phyloP scores from a whole-genome alignment of 2,888 invertebrate genomes.

The Morpho helenor region DNA sequence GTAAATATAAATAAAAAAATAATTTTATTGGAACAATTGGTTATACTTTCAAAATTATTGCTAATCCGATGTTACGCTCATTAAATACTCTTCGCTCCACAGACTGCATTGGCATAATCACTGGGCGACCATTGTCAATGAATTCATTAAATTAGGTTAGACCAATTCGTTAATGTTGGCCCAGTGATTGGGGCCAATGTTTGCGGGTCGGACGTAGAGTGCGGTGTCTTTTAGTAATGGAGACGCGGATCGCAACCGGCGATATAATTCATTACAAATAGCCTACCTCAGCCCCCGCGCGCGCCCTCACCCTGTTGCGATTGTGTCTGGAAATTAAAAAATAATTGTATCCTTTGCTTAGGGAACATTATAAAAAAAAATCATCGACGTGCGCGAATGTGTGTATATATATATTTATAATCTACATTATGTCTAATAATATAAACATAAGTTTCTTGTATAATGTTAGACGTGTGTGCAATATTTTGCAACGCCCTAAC shows the following conservation, averaged over 20 bases:
- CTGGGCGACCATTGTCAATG: not conserved
- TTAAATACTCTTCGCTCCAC: too few relatives aligned
- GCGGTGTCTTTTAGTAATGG: constrained; percentile 6
- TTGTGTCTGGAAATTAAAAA: constrained; percentile 26
- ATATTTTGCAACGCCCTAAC: too few relatives aligned
- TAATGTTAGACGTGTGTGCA: too few relatives aligned
- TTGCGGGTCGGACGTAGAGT: not conserved
- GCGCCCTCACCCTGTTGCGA: constrained; percentile 25
- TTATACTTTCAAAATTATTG: not conserved
- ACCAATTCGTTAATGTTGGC: not conserved
- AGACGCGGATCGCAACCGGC: constrained; percentile 6
- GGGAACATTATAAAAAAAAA: not conserved
- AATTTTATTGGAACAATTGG: constrained; percentile 2
- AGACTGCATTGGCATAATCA: too few relatives aligned
- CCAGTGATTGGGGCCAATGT: not conserved
- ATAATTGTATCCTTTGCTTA: too few relatives aligned
- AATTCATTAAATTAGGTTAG: too few relatives aligned
- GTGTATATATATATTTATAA: too few relatives aligned
- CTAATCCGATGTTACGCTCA: too few relatives aligned
- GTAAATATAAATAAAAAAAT: constrained; percentile 4
- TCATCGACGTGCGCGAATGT: not conserved
- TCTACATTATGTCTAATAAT: too few relatives aligned
- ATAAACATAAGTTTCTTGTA: too few relatives aligned
- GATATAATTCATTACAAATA: constrained; percentile 9
- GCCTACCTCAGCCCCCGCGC: constrained; percentile 29